These are phyloP conservation scores for Pachypsylla venusta DNA, from an alignment of 1,140 invertebrate genomes.

Conservation along the genomic window DNA sequence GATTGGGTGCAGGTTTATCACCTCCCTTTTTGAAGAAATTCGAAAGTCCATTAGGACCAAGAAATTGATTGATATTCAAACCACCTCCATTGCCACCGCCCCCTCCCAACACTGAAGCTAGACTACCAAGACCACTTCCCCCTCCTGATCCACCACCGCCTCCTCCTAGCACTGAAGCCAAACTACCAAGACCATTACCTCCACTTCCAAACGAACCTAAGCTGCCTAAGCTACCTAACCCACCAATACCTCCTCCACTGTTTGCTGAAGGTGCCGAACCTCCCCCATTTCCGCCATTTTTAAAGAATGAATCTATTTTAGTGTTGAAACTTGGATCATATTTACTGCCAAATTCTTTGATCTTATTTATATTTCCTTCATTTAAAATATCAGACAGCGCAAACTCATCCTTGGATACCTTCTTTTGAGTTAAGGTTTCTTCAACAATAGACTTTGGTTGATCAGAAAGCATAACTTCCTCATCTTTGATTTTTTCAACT, in stretches of 20 bases:
- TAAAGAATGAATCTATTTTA: background rate
- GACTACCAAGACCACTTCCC: background rate
- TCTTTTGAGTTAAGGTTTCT: background rate
- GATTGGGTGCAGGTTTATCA: background rate
- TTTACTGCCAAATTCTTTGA: background rate
- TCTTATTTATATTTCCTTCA: background rate
- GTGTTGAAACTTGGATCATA: constrained; percentile 2
- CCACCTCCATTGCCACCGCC: background rate
- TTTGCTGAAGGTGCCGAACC: background rate
- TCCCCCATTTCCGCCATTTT: background rate
- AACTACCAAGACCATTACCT: background rate
- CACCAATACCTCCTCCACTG: background rate
- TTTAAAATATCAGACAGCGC: background rate
- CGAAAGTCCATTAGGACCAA: background rate
- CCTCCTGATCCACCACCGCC: background rate
- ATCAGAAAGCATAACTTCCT: background rate
- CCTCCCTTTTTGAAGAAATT: constrained; percentile 5
- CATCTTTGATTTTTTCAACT: background rate
- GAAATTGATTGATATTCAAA: background rate
- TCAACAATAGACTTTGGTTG: background rate
- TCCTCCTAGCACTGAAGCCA: background rate
- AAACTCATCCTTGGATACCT: background rate
- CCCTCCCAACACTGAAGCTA: background rate
- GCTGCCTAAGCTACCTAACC: no score
- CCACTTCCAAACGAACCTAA: no score